Evolutionary conservation across 2,113 vertebrate genomes (phyloP).

Genomic region (Nothobranchius kuhntae): DNA sequence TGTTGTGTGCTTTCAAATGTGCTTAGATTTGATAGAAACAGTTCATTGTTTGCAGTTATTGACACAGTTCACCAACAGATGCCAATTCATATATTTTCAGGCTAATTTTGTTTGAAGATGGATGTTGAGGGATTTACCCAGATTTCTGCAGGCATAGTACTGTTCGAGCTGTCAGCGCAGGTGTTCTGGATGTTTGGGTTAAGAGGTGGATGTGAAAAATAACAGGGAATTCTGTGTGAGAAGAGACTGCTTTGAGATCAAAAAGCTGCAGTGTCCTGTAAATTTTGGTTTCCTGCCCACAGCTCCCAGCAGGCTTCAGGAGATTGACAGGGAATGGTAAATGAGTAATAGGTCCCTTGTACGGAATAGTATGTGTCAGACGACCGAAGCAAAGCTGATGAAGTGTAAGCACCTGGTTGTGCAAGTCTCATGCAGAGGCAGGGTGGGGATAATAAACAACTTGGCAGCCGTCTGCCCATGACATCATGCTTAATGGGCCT

Average conservation of each 20-base stretch:
- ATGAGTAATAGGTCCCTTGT: constrained; percentile 38
- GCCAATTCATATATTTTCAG: constrained; percentile 9
- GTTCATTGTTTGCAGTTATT: constrained; percentile 1
- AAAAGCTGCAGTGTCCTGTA: neutral
- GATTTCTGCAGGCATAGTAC: constrained; percentile 8
- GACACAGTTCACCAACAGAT: constrained; percentile 29
- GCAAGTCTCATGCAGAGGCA: constrained; percentile 14
- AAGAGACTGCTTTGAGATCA: neutral
- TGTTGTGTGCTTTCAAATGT: neutral
- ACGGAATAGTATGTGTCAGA: constrained; percentile 34
- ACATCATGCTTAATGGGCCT: constrained; percentile 47
- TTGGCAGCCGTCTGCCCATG: constrained; percentile 49
- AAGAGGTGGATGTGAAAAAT: constrained; percentile 4
- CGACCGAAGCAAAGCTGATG: constrained; percentile 27
- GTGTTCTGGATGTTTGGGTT: constrained; percentile 3
- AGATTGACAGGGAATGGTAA: constrained; percentile 22
- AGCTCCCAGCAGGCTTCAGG: constrained; percentile 32
- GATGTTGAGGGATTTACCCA: constrained; percentile 15
- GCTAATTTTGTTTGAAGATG: constrained; percentile 22
- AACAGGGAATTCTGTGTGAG: neutral
- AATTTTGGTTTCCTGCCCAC: constrained; percentile 18
- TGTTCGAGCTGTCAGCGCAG: constrained; percentile 11
- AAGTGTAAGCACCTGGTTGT: constrained; percentile 41
- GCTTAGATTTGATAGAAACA: constrained; percentile 4
- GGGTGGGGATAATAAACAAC: constrained; percentile 50